Evolutionary conservation across 35 echinoderm and acorn worm species (phyloP), one percentile per base, ranked within the genome.

Genomic region (Eucidaris tribuloides): DNA sequence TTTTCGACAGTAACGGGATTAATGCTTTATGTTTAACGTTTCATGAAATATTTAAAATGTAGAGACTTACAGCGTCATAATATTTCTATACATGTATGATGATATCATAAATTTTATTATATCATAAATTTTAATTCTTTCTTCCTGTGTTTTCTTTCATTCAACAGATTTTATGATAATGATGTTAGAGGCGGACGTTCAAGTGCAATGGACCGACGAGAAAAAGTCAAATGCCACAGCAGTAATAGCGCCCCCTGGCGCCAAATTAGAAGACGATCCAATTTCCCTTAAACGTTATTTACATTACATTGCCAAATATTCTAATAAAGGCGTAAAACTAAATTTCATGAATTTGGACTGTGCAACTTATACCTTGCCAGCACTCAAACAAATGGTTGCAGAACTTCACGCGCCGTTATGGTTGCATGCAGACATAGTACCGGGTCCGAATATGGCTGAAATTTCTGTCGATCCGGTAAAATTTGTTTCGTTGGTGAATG

Each of bases 121-220:
- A 31, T 7, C 6, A 20, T 74, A 6, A 13, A 3, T 74, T 3
- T 74, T 44, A 4, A 2, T 11, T 79, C 50, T 74, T 45, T 29
- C 4, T 27, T 29, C 27, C 31, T 79, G 64, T 61, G 34, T 11
- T 25, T 68, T 42, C 74, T 0, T 65, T 76, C 70, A n/a, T n/a
- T n/a, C n/a, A n/a, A 17, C 62, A 97, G 94, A 92, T 79, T 88
- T 82, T 36, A 72, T 89, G 40, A 5, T 85, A 5, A 92, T 97
- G 94, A 92, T 97, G 86, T 34, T 97, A 37, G 86, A 91, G 25
- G 81, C 85, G 31, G 94, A 97, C 58, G 84, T 97, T 5, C 58
- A 81, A 65, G 52, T 97, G 27, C 37, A 45, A 42, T 82, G 78
- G 58, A 48, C 50, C 13, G 39, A 68, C 7, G 78, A 74, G 43